These are phyloP conservation scores for Asbolus verrucosus DNA, from an alignment of 1,140 invertebrate species.

Conservation along the genomic window DNA sequence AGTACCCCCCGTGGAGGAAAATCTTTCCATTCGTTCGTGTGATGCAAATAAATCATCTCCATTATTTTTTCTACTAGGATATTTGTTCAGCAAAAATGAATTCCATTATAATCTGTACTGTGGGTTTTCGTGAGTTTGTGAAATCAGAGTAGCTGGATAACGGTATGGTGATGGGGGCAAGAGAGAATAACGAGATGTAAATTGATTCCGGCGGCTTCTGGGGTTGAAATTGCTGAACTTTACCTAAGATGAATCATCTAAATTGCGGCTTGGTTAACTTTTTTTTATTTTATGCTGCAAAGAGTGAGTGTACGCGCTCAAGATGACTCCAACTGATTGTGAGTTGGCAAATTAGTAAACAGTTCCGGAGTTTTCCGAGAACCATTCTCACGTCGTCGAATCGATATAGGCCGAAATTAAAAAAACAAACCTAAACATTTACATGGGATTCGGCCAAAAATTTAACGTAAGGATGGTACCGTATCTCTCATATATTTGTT, in stretches of 20 bases:
- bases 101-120: slow-evolving; percentile 43
- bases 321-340: slow-evolving; percentile 27
- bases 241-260: slow-evolving; percentile 62
- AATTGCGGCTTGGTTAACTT: slow-evolving; percentile 61
- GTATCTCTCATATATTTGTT: slow-evolving; percentile 9
- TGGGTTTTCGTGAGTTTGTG: slow-evolving; percentile 44
- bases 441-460: too few relatives aligned
- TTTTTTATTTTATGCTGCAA: slow-evolving; percentile 48
- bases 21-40: not conserved
- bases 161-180: slow-evolving; percentile 48
- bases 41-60: slow-evolving; percentile 24
- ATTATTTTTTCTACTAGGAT: slow-evolving; percentile 38
- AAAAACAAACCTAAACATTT: not conserved
- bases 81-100: slow-evolving; percentile 44
- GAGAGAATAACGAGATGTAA: slow-evolving; percentile 63
- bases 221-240: slow-evolving; percentile 63
- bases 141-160: slow-evolving; percentile 52
- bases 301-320: slow-evolving; percentile 18
- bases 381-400: too few relatives aligned
- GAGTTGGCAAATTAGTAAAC: slow-evolving; percentile 16
- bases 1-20: not conserved
- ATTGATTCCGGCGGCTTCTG: slow-evolving; percentile 62
- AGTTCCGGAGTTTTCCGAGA: slow-evolving; percentile 3
- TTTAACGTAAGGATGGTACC: not conserved
- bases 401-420: too few relatives aligned